Percentiles rank a stretch among this genome's conserved stretches.
Conservation (phyloP, 2,888 invertebrate species). For the Yponomeuta plumbellus region DNA sequence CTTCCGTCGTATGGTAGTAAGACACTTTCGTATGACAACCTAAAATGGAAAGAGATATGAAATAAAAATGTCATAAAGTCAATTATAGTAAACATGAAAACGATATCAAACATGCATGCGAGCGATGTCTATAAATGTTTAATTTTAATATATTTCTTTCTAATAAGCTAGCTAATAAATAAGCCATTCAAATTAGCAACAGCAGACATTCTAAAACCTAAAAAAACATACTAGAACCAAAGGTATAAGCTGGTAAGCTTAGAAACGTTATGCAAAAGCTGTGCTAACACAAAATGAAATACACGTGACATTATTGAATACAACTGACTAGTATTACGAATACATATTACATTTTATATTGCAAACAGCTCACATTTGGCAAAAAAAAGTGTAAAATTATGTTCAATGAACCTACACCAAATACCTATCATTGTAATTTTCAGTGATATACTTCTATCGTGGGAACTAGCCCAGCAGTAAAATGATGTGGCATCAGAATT, state of each 20-base stretch:
- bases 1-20: constrained; percentile 58
- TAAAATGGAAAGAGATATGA: constrained; percentile 19
- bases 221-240: no score
- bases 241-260: no score
- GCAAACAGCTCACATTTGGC: not conserved
- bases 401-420: no score
- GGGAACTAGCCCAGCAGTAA: no score
- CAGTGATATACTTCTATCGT: no score
- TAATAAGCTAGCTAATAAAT: not conserved
- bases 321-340: no score
- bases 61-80: not conserved
- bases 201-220: no score
- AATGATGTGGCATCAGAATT: no score
- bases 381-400: no score
- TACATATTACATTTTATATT: not conserved
- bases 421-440: no score
- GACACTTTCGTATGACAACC: constrained; percentile 47
- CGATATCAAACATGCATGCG: not conserved
- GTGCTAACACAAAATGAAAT: not conserved
- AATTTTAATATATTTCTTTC: not conserved
- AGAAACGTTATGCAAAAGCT: not conserved
- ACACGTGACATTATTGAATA: not conserved
- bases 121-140: not conserved
- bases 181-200: no score
- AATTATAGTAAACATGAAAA: not conserved